Base-by-base conservation (phyloP, 2,797 vertebrate species). In the Bovichtus diacanthus region DNA sequence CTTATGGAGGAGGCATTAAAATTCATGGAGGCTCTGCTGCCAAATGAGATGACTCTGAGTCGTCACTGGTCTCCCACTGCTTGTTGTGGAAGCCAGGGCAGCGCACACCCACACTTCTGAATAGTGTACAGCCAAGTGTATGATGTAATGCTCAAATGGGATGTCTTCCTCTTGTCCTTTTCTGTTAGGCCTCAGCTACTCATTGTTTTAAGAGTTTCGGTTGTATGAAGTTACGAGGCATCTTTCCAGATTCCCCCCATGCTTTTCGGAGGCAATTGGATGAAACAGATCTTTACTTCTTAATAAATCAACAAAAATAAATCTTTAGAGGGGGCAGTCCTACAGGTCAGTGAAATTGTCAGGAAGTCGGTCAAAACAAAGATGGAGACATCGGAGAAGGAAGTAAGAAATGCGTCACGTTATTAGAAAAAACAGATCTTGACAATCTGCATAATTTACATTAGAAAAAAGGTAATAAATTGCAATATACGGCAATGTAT, bases 1-100 rank as follows among this genome's bases (percentile, higher is more conserved):
- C 74, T 77, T 77, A 84, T 79, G 83, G 81, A 80, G 85, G 86
- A 91, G 87, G 90, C 83, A 88, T 90, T 87, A 27, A 87, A 87
- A 91, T 91, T 87, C 80, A 86, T 71, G 60, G 74, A 86, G 65
- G 74, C 77, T 82, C 69, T 58, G 77, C 61, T 44, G 81, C 44
- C 70, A 82, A 83, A 68, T 82, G 77, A 91, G 79, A 69, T 64
- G 74, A 78, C 47, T 76, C 51, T 21, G 68, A 82, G 69, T 85
- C 41, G 64, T 86, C 78, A 67, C 79, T 71, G 64, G 76, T 84
- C 84, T 86, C 85, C 86, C 80, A 84, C 89, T 65, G 74, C 80
- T 78, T 78, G 74, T 78, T 90, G 82, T 82, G 43, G 62, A 88
- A 84, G 80, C 71, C 67, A 67, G 68, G 59, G 81, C 81, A 66